Evolutionary conservation across 2,797 vertebrate species (phyloP).

Genomic region (Squalus acanthias): DNA sequence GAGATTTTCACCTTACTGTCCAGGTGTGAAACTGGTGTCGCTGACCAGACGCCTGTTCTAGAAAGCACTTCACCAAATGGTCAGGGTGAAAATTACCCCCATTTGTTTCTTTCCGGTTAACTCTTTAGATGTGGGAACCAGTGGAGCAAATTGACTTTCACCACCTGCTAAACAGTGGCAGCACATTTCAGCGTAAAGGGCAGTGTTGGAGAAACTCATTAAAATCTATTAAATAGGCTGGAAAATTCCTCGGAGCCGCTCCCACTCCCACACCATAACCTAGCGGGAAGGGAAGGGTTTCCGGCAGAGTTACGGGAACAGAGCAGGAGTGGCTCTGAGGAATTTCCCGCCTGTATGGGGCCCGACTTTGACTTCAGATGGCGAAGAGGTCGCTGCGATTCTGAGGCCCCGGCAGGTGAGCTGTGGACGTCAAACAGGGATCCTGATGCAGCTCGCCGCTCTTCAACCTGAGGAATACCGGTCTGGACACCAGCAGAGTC

Average conservation of each 20-base stretch:
- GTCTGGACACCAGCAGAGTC: background rate
- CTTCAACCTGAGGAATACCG: background rate
- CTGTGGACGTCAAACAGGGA: background rate
- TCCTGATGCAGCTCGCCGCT: background rate
- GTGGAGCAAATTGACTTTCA: background rate
- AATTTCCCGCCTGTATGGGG: background rate
- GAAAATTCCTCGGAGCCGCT: background rate
- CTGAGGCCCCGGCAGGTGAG: background rate
- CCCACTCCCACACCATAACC: background rate
- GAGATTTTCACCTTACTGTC: too few relatives aligned
- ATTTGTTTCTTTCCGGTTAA: background rate
- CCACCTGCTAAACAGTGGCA: background rate
- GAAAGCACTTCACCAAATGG: background rate
- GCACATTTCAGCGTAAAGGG: background rate
- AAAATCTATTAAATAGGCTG: background rate
- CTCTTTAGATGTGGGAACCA: background rate
- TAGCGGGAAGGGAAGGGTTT: too few relatives aligned
- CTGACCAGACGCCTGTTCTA: background rate
- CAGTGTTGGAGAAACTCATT: background rate
- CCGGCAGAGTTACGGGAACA: background rate
- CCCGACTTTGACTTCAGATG: too few relatives aligned
- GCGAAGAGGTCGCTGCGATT: too few relatives aligned
- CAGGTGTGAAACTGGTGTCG: too few relatives aligned
- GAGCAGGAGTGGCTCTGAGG: background rate
- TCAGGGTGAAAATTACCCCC: background rate